Evolutionary conservation across 2,888 invertebrate species (phyloP).

Genomic region (Caenorhabditis angaria): DNA sequence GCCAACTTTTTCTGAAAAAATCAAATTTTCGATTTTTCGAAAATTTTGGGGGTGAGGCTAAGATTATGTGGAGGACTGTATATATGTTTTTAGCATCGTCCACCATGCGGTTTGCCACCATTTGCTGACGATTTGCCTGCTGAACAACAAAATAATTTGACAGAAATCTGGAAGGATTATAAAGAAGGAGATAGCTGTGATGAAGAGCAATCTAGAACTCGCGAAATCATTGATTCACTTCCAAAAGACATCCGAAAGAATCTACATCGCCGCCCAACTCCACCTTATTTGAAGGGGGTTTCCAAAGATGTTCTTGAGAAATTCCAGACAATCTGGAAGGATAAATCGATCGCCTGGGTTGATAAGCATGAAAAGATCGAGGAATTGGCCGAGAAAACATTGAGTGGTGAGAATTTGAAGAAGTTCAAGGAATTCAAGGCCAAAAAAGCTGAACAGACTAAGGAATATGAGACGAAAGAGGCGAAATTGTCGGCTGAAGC

Average conservation of each 20-base stretch:
- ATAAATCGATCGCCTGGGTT: slow-evolving; percentile 44
- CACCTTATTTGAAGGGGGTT: slow-evolving; percentile 42
- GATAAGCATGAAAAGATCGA: slow-evolving; percentile 55
- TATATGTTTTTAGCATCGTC: slow-evolving; percentile 20
- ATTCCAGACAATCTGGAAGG: slow-evolving; percentile 53
- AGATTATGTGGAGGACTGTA: no score
- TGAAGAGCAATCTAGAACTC: slow-evolving; percentile 52
- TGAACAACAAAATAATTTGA: slow-evolving; percentile 44
- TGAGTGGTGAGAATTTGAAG: slow-evolving; percentile 51
- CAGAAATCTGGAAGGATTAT: slow-evolving; percentile 57
- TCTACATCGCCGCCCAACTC: slow-evolving; percentile 35
- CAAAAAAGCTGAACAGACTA: slow-evolving; percentile 44
- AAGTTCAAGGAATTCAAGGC: slow-evolving; percentile 54
- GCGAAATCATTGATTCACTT: slow-evolving; percentile 53
- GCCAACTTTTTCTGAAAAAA: no score
- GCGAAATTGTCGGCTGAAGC: slow-evolving; percentile 37
- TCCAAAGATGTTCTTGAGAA: slow-evolving; percentile 45
- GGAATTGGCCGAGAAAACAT: slow-evolving; percentile 55
- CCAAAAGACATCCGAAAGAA: slow-evolving; percentile 40
- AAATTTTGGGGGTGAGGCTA: no score
- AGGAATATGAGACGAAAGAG: slow-evolving; percentile 39
- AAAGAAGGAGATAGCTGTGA: slow-evolving; percentile 61
- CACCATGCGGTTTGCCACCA: slow-evolving; percentile 52
- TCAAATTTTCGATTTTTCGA: no score
- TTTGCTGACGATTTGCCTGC: slow-evolving; percentile 51